Conservation (phyloP, 2,888 invertebrate species). For the Sarcophaga variegata region DNA sequence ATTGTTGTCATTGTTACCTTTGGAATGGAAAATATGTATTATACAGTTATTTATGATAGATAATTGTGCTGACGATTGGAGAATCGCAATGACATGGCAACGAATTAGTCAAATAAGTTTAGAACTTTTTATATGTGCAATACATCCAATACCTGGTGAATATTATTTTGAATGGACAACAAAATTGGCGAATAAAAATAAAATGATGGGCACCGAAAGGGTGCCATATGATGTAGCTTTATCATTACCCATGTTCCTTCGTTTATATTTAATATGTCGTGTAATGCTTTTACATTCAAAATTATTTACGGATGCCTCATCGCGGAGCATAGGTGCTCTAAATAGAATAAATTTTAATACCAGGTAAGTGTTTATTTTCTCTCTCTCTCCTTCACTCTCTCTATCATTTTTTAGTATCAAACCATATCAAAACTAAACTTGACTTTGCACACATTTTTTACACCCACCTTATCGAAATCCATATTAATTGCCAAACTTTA, state of each 20-base stretch:
- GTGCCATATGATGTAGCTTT: conserved; percentile 98
- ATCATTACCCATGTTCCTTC: conserved; percentile 99
- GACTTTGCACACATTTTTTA: neutral
- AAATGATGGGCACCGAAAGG: conserved; percentile 86
- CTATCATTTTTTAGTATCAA: neutral
- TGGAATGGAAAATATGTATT: neutral
- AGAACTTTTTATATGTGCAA: conserved; percentile 97
- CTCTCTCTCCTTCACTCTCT: neutral
- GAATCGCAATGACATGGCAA: conserved; percentile 99
- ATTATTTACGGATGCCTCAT: conserved; percentile 99
- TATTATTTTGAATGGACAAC: conserved; percentile 98
- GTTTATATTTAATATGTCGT: conserved; percentile 99
- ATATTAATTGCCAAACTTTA: too few relatives aligned
- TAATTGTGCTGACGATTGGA: conserved; percentile 99
- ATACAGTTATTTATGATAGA: conserved; percentile 99
- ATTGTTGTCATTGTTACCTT: too few relatives aligned
- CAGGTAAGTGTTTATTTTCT: conserved; percentile 83
- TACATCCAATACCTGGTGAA: conserved; percentile 99
- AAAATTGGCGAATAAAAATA: conserved; percentile 94
- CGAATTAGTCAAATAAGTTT: conserved; percentile 95
- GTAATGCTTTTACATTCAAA: conserved; percentile 99
- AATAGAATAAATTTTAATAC: conserved; percentile 99
- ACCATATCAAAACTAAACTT: neutral
- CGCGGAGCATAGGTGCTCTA: conserved; percentile 97
- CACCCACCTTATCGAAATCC: neutral